These are phyloP conservation scores for Drosophila ogumai DNA, from an alignment of 1,140 invertebrate genomes.

Conservation along the genomic window DNA sequence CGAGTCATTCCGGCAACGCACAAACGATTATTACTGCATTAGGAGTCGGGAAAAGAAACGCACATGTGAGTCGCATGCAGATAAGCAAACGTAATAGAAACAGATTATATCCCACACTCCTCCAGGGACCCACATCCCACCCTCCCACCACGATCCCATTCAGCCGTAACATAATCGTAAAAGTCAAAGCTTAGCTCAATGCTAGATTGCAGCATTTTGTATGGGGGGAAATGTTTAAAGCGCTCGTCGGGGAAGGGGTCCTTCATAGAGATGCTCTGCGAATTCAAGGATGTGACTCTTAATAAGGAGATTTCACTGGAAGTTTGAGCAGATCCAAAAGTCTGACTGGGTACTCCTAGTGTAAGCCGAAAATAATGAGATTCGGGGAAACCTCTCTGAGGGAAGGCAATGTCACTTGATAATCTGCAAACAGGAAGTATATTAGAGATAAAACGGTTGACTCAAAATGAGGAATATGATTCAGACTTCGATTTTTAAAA, in stretches of 20 bases:
- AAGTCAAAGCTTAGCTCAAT: slow-evolving; percentile 73
- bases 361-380: slow-evolving; percentile 37
- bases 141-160: slow-evolving; percentile 18
- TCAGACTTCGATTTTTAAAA: too few relatives aligned
- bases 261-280: slow-evolving; percentile 37
- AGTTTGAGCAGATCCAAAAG: slow-evolving; percentile 1
- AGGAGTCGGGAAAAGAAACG: slow-evolving; percentile 31
- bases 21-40: slow-evolving; percentile 82
- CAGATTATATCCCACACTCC: slow-evolving; percentile 58
- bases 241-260: slow-evolving; percentile 26
- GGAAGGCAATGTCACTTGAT: too few relatives aligned
- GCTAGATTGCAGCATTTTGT: slow-evolving; percentile 65
- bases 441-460: not conserved
- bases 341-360: not conserved
- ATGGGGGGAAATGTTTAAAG: slow-evolving; percentile 55
- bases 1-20: slow-evolving; percentile 71
- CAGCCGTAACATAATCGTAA: slow-evolving; percentile 72
- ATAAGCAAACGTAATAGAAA: slow-evolving; percentile 79
- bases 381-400: not conserved
- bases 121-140: not conserved
- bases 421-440: not conserved
- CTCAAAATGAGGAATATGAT: not conserved
- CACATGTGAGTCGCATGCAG: slow-evolving; percentile 66
- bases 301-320: slow-evolving; percentile 14
- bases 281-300: slow-evolving; percentile 14